A percentile compares a stretch with the other conserved stretches of the same genome.
phyloP scores from a whole-genome alignment of 2,113 vertebrate genomes.

The Myotis brandtii region DNA sequence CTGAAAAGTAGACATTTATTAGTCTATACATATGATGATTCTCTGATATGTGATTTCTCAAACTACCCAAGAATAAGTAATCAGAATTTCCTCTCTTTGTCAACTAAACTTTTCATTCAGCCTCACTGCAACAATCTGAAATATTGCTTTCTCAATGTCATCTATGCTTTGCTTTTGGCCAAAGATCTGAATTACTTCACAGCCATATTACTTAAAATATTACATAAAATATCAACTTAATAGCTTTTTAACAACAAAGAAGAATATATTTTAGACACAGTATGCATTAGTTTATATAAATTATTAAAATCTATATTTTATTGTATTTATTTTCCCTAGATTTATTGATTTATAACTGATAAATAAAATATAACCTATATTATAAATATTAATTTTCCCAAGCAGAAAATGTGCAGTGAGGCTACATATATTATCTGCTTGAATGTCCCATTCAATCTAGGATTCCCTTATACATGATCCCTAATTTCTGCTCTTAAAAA shows the following conservation, averaged over 20 bases:
- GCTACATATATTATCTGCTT: background rate
- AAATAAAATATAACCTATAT: background rate
- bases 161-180: background rate
- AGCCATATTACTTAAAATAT: background rate
- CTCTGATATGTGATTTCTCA: slow-evolving; percentile 2
- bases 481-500: slow-evolving; percentile 2
- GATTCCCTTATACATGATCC: background rate
- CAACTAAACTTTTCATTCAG: background rate
- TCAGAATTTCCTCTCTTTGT: background rate
- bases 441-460: background rate
- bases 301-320: background rate
- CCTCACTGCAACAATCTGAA: background rate
- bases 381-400: slow-evolving; percentile 1
- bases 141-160: background rate
- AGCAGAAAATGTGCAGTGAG: background rate
- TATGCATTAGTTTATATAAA: background rate
- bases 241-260: background rate
- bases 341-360: background rate
- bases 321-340: background rate
- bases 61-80: background rate
- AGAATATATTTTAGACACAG: background rate
- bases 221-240: background rate
- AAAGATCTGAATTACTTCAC: background rate
- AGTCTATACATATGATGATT: background rate
- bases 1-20: background rate